Evolutionary conservation across 2,113 vertebrate genomes (phyloP), one percentile per base, ranked within the genome.

Genomic region (Microcebus jonahi): DNA sequence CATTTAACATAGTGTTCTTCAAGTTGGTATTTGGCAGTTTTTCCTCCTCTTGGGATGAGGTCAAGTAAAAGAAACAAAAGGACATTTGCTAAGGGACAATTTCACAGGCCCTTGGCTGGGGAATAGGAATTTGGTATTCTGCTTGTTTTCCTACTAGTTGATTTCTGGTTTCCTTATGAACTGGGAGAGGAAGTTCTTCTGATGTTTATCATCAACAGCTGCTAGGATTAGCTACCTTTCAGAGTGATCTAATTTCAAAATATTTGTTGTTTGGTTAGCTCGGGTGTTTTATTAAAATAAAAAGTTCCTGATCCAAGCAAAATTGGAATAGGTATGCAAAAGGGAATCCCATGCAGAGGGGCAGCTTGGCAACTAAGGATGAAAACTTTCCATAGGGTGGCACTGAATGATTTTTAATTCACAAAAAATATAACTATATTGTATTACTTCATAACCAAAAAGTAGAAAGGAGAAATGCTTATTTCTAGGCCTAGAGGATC

Each of bases 221-320:
- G 36, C 50, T 91, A 79, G 68, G 70, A 79, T 75, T 81, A 86
- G 48, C 45, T 85, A 80, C 29, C 7, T 92, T 90, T 70, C 61
- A 87, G 31, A 65, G 5, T n/a, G 15, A 75, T 80, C 48, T 86
- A 61, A 97, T 89, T 82, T 63, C 75, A 96, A 96, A 70, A 83
- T 91, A 92, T 20, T 39, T 65, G 48, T 70, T 90, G n/a, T 88
- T 93, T 84, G 68, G 81, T 90, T 92, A 59, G 29, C 31, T 94
- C 88, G 88, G 83, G 84, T 61, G 80, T 79, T 94, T 95, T 73
- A 82, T 86, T 92, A 63, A 82, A 77, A 83, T 87, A 80, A 91
- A 85, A 90, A 85, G 3, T 45, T 95, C 8, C 34, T 81, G 83
- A 61, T 83, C 20, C 20, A 88, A 68, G 68, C 18, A 90, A 94